phyloP scores from a whole-genome alignment of 2,888 invertebrate species.

The Gortyna flavago region DNA sequence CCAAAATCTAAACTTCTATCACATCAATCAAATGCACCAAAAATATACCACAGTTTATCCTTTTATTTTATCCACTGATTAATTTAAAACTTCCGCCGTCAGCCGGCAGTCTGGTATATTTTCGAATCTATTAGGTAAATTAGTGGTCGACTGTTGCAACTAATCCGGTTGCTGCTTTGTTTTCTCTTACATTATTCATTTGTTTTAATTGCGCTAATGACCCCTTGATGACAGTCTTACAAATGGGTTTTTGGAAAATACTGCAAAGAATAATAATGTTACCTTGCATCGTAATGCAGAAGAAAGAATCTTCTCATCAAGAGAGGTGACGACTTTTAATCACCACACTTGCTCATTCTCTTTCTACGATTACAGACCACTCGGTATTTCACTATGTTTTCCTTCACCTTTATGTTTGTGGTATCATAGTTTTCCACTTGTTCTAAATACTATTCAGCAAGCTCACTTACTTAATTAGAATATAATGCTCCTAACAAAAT shows the following conservation, averaged over 20 bases:
- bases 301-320: neutral
- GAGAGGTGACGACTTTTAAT: too few species aligned
- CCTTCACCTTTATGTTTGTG: neutral
- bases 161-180: slow-evolving; percentile 52
- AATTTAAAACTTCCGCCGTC: slow-evolving; percentile 41
- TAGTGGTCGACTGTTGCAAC: slow-evolving; percentile 50
- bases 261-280: slow-evolving; percentile 7
- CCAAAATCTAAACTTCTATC: neutral
- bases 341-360: neutral
- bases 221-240: slow-evolving; percentile 50
- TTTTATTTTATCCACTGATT: slow-evolving; percentile 41
- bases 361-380: neutral
- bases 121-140: slow-evolving; percentile 59
- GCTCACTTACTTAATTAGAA: neutral
- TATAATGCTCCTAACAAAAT: neutral
- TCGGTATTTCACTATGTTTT: neutral
- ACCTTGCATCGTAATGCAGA: neutral
- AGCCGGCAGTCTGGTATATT: slow-evolving; percentile 43
- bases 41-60: slow-evolving; percentile 10
- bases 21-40: slow-evolving; percentile 15
- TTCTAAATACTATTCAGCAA: neutral
- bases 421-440: neutral
- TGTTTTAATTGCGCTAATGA: slow-evolving; percentile 56
- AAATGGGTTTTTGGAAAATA: slow-evolving; percentile 39
- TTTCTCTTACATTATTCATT: slow-evolving; percentile 57